These are phyloP conservation scores for Hippocampus abdominalis DNA, from an alignment of 2,113 vertebrate genomes.

Conservation along the genomic window DNA sequence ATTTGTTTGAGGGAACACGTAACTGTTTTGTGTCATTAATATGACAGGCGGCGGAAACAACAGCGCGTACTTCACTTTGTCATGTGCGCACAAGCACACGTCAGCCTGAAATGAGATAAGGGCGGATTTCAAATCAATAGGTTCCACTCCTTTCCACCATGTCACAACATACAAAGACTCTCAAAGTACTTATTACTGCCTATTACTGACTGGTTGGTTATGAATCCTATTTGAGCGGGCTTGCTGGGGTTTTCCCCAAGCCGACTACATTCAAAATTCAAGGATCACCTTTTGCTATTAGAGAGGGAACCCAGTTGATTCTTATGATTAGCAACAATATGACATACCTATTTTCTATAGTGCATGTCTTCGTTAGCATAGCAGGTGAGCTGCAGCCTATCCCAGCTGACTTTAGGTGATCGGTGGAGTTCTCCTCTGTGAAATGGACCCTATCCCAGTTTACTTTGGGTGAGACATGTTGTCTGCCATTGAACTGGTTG, in stretches of 20 bases:
- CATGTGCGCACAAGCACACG: slow-evolving; percentile 1
- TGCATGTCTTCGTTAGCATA: too few relatives aligned
- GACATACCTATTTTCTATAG: not conserved
- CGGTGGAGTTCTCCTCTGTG: too few relatives aligned
- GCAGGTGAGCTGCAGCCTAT: too few relatives aligned
- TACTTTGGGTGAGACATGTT: too few relatives aligned
- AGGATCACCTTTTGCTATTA: not conserved
- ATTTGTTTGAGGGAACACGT: slow-evolving; percentile 14
- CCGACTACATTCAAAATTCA: not conserved
- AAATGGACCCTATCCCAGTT: too few relatives aligned
- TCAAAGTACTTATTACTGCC: not conserved
- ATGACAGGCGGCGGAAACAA: slow-evolving; percentile 25
- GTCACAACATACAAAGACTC: slow-evolving; percentile 8
- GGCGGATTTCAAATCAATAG: slow-evolving; percentile 1
- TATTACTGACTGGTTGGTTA: not conserved
- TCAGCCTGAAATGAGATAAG: slow-evolving; percentile 15
- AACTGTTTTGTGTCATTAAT: slow-evolving; percentile 13
- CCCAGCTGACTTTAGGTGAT: too few relatives aligned
- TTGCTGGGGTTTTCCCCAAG: not conserved
- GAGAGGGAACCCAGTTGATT: not conserved
- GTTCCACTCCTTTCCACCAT: slow-evolving; percentile 4
- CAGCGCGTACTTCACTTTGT: not conserved
- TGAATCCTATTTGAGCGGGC: not conserved
- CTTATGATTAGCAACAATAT: not conserved
- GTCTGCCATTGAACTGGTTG: too few relatives aligned